Percentiles rank a stretch among this genome's conserved stretches.
Evolutionary conservation across 2,888 invertebrate species (phyloP).

Genomic region (Chouioia cunea): DNA sequence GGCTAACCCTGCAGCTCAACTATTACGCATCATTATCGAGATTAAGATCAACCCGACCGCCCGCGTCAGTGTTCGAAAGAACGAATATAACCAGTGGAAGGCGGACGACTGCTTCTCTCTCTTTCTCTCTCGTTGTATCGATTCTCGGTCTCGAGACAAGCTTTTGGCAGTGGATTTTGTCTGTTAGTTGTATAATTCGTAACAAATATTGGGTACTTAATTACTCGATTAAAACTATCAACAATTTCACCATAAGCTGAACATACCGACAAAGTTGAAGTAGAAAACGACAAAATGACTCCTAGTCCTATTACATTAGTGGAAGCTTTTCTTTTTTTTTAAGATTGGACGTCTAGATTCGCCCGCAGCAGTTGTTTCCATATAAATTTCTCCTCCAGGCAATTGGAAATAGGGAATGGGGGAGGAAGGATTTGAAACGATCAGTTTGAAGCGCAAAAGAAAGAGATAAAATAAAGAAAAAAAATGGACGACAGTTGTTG

Average conservation of each 20-base stretch:
- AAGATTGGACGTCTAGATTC: slow-evolving; percentile 34
- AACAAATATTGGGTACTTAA: too few species aligned
- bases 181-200: too few species aligned
- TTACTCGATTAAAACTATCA: too few species aligned
- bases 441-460: slow-evolving; percentile 27
- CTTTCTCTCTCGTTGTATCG: too few species aligned
- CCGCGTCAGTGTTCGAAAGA: slow-evolving; percentile 50
- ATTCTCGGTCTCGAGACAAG: too few species aligned
- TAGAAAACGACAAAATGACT: too few species aligned
- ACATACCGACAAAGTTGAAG: too few species aligned
- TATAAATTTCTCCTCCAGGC: too few species aligned
- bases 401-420: slow-evolving; percentile 11
- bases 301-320: slow-evolving; percentile 25
- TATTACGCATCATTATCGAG: slow-evolving; percentile 69
- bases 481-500: slow-evolving; percentile 22
- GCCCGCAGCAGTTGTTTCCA: slow-evolving; percentile 30
- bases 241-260: too few species aligned
- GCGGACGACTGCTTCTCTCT: slow-evolving; percentile 20
- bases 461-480: slow-evolving; percentile 34
- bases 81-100: slow-evolving; percentile 47
- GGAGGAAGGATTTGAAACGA: not conserved
- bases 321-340: slow-evolving; percentile 35
- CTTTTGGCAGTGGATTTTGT: too few species aligned
- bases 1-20: slow-evolving; percentile 58
- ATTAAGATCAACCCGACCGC: slow-evolving; percentile 64